These are phyloP conservation scores for Hyphantria cunea DNA, from an alignment of 1,140 invertebrate species.

Conservation along the genomic window DNA sequence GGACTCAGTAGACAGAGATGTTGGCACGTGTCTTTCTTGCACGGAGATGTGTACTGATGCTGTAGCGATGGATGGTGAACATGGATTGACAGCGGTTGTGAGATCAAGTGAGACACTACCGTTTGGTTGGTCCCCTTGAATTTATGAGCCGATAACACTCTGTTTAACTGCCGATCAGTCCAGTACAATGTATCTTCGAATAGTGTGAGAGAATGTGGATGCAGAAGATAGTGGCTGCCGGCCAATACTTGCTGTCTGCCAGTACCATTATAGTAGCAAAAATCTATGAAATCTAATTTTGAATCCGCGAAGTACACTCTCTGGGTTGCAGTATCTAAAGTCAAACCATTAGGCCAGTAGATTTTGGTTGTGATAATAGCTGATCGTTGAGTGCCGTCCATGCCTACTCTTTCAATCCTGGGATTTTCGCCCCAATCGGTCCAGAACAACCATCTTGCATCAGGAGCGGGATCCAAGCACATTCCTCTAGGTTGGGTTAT, in stretches of 20 bases:
- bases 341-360: conserved; percentile 98
- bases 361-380: conserved; percentile 97
- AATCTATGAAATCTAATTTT: conserved; percentile 99
- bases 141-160: conserved; percentile 94
- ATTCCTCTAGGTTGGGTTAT: conserved; percentile 97
- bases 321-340: conserved; percentile 96
- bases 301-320: conserved; percentile 98
- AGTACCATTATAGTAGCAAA: conserved; percentile 97
- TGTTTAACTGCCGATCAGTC: conserved; percentile 96
- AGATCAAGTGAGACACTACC: conserved; percentile 96
- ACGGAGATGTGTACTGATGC: conserved; percentile 92
- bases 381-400: conserved; percentile 95
- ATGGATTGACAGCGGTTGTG: conserved; percentile 96
- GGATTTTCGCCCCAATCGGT: conserved; percentile 99
- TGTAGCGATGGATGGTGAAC: conserved; percentile 97
- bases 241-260: conserved; percentile 93
- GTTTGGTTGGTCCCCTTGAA: conserved; percentile 95
- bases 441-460: conserved; percentile 95
- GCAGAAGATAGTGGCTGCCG: conserved; percentile 94
- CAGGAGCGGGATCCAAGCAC: conserved; percentile 95
- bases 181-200: conserved; percentile 97
- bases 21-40: conserved; percentile 89
- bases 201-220: conserved; percentile 97
- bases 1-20: conserved; percentile 96
- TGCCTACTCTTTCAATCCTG: conserved; percentile 95